Evolutionary conservation across 2,888 invertebrate species (phyloP).

Genomic region (Brenthis hecate): DNA sequence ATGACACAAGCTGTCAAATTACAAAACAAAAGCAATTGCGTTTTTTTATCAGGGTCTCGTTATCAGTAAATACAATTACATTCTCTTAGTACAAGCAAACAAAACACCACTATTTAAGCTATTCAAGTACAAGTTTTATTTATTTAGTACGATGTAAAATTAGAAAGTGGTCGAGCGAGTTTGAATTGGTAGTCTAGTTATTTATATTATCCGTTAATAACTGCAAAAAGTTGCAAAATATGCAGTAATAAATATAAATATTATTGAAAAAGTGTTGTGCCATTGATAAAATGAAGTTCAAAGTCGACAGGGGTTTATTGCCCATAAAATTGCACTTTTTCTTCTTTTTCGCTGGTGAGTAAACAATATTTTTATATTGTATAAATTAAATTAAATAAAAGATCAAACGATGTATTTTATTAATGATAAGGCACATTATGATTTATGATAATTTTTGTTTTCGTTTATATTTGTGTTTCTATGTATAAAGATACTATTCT

Average conservation of each 20-base stretch:
- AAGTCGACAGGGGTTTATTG: slow-evolving; percentile 86
- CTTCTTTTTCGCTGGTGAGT: slow-evolving; percentile 93
- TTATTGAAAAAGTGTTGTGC: not conserved
- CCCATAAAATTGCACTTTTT: slow-evolving; percentile 94
- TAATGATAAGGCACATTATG: not conserved
- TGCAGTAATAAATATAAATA: not conserved
- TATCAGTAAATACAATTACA: not conserved
- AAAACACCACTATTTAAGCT: slow-evolving; percentile 33
- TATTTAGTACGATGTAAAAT: slow-evolving; percentile 23
- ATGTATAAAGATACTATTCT: too few species aligned
- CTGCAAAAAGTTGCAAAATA: not conserved
- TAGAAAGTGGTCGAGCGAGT: slow-evolving; percentile 32
- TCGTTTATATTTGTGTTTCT: too few species aligned
- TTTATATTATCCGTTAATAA: not conserved
- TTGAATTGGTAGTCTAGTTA: not conserved
- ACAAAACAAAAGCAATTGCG: slow-evolving; percentile 13
- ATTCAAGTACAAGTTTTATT: slow-evolving; percentile 23
- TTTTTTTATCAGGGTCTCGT: slow-evolving; percentile 5
- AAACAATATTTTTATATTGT: not conserved
- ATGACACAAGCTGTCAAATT: slow-evolving; percentile 1
- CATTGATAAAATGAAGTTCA: slow-evolving; percentile 71
- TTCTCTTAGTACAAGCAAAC: slow-evolving; percentile 25
- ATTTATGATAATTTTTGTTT: too few species aligned
- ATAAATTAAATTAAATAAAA: not conserved
- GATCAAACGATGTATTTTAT: not conserved